Base-by-base conservation (phyloP, 1,140 invertebrate species). In the Anastrepha obliqua region DNA sequence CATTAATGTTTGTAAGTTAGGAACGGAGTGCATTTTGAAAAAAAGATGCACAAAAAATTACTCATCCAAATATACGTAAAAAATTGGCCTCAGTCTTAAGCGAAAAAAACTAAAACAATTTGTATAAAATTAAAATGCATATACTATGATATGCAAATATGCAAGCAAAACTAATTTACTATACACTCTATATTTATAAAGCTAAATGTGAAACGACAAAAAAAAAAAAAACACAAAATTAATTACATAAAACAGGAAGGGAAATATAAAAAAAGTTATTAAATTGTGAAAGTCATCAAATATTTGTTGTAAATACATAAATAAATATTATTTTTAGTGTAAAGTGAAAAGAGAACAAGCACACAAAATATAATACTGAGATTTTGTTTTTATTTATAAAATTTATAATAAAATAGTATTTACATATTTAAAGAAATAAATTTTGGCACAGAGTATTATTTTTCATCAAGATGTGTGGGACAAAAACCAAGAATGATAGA, bases 321-420 rank as follows among this genome's bases (percentile, higher is more conserved):
- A 20, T 42, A 3, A 91, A 89, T 89, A 88, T 89, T 90, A 90
- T 90, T 89, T 90, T 90, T 91, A 92, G 90, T 90, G 90, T 91
- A 91, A 92, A 92, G 89, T 90, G 81, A 88, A 88, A 81, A 47
- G 59, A 13, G 39, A 74, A 51, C 6, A 58, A 81, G 47, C 44
- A 51, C 9, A 81, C 3, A 90, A 89, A 91, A 92, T 92, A 90
- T 92, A 92, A 91, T 92, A 92, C 90, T 90, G 91, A 92, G 90
- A 92, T 92, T 92, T 92, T 92, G 91, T 92, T 92, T 92, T 91
- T 92, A 91, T 92, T 92, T 92, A 90, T 92, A 92, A 92, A 91
- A 91, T 92, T 92, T 92, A 91, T 91, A 91, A 91, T 91, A 91
- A 91, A 90, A 90, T 91, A 91, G 91, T 91, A 91, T 91, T 91